Conservation (phyloP, 1,140 invertebrate genomes). For the Aphaenogaster rudis region DNA sequence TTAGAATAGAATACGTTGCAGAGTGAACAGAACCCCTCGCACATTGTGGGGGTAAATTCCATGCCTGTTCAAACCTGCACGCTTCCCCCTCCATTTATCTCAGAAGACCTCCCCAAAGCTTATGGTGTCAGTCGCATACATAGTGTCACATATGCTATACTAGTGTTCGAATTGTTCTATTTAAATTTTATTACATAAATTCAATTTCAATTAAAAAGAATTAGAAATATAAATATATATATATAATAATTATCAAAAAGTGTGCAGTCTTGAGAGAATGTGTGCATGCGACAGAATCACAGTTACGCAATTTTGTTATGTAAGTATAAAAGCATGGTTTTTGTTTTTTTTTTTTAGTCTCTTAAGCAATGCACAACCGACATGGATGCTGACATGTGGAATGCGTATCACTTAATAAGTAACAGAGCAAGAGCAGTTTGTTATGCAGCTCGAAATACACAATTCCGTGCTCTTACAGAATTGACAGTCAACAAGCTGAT, state of each 20-base stretch:
- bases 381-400: slow-evolving; percentile 91
- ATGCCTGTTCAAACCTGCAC: slow-evolving; percentile 80
- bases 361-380: slow-evolving; percentile 89
- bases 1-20: background rate
- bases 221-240: background rate
- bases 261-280: background rate
- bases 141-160: background rate
- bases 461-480: slow-evolving; percentile 90
- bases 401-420: slow-evolving; percentile 91
- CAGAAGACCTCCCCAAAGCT: slow-evolving; percentile 37
- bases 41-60: slow-evolving; percentile 57
- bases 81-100: slow-evolving; percentile 58
- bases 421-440: slow-evolving; percentile 91
- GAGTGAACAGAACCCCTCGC: background rate
- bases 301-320: background rate
- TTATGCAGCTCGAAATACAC: slow-evolving; percentile 89
- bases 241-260: slow-evolving; percentile 10
- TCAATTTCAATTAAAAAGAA: slow-evolving; percentile 6
- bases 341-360: slow-evolving; percentile 81
- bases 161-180: background rate
- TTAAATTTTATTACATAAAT: background rate
- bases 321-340: slow-evolving; percentile 27
- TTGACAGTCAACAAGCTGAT: slow-evolving; percentile 90
- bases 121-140: background rate
- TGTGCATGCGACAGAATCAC: background rate